Evolutionary conservation across 2,113 vertebrate genomes (phyloP), one percentile per base, ranked within the genome.

Genomic region (Bubo scandiacus): DNA sequence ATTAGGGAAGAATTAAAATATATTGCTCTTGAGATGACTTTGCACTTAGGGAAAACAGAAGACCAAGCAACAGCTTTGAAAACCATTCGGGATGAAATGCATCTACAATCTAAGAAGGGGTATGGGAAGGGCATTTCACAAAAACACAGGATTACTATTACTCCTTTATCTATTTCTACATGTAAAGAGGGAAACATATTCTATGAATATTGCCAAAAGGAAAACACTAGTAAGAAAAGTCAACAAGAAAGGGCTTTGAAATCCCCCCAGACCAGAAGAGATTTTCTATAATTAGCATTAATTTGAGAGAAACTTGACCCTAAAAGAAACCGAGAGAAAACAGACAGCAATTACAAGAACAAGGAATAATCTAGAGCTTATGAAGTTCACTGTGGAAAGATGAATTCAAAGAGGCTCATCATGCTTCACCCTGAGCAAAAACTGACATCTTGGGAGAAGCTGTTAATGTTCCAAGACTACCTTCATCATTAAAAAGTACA

Each of bases 1-100:
- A 96, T 96, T 94, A 96, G 47, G 52, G 67, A 70, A 94, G 91
- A 95, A 96, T 91, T 92, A 95, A 96, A 97, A 97, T 88, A 80
- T 66, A 96, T 94, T 96, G 93, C 84, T 96, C 93, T 95, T 97
- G 87, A 96, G 87, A 97, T 94, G 91, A 97, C 95, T 97, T 97
- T 97, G 95, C 83, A 80, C 86, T 77, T 94, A 43, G 85, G 42
- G 29, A 90, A 90, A 94, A 90, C 54, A 90, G 38, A 84, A 87
- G 70, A 75, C 26, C n/a, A 95, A 73, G 81, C 62, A 85, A 91
- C 29, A 90, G 58, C 58, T 90, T 81, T 80, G 55, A 82, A 91
- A 95, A 70, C 29, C 27, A 49, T 57, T 72, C 55, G 42, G 6
- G 22, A 65, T 40, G 20, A 90, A 94, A 86, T 7, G 40, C 42